Evolutionary conservation across 2,888 invertebrate genomes (phyloP), one percentile per base, ranked within the genome.

Genomic region (Orchesella flavescens): DNA sequence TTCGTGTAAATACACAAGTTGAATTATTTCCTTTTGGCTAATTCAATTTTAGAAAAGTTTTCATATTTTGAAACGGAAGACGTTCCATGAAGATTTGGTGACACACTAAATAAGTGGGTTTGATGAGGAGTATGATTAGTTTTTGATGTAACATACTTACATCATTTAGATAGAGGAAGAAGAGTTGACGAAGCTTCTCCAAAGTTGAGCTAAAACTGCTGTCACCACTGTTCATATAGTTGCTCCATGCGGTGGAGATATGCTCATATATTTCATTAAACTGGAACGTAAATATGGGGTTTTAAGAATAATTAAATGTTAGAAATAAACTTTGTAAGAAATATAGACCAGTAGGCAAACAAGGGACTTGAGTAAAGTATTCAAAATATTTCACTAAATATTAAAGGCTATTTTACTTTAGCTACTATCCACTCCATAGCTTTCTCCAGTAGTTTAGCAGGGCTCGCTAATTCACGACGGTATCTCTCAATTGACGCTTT

Each of bases 351-450:
- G 34, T 34, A 34, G 34, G 2, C 34, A 34, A 34, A 7, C 34
- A 34, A 34, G 13, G 7, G 46, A 46, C 7, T 46, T 10, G 7
- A 46, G 13, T 46, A 53, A 5, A 13, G 53, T n/a, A 5, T 46
- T 43, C 55, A 83, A 15, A 80, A 17, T 23, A 63, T 61, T 71
- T 53, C 71, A 5, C 61, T 21, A 53, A 2, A 59, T 59, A 15
- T 17, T 21, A 59, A 57, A 13, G n/a, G n/a, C 7, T 13, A 17
- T 24, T 49, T 23, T 68, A 88, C 88, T 83, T 86, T 85, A 21
- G 87, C 87, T 5, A 84, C 79, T 55, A 86, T 65, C 86, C 87
- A 87, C 9, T 84, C 63, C 34, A 86, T 66, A 13, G 86, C 85
- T 63, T 81, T 84, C 68, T 88, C 86, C 73, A 87, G 80, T n/a